A percentile compares a stretch with the other conserved stretches of the same genome.
phyloP scores from a whole-genome alignment of 2,888 invertebrate species.

The Leptinotarsa tumamoca region DNA sequence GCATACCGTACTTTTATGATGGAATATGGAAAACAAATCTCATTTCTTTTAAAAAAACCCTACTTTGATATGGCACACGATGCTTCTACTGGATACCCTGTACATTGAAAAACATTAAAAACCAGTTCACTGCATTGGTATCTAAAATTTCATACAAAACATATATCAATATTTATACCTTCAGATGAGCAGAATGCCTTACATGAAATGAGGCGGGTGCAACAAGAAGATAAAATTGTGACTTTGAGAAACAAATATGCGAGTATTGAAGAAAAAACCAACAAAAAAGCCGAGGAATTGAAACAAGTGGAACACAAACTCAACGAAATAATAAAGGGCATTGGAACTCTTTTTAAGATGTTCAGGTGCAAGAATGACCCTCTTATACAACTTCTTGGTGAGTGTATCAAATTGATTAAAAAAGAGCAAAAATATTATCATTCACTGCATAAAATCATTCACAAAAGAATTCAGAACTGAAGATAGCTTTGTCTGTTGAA shows the following conservation, averaged over 20 bases:
- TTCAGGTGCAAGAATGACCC: constrained; percentile 81
- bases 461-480: background rate
- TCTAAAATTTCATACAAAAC: too few relatives aligned
- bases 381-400: constrained; percentile 75
- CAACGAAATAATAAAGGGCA: constrained; percentile 66
- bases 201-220: constrained; percentile 70
- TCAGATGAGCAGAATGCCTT: constrained; percentile 72
- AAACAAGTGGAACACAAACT: constrained; percentile 59
- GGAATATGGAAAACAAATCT: too few relatives aligned
- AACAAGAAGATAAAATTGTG: constrained; percentile 74
- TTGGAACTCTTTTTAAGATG: constrained; percentile 71
- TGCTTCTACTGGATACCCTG: too few relatives aligned
- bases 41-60: too few relatives aligned
- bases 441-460: too few relatives aligned
- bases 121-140: too few relatives aligned
- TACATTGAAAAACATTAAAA: too few relatives aligned
- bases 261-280: constrained; percentile 32
- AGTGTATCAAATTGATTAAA: constrained; percentile 27
- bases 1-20: too few relatives aligned
- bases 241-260: constrained; percentile 67
- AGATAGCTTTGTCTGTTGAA: background rate
- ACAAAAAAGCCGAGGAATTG: constrained; percentile 48
- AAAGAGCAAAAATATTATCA: too few relatives aligned
- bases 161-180: background rate
- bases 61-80: too few relatives aligned